Percentiles rank a stretch among this genome's conserved stretches.
phyloP scores from a whole-genome alignment of 2,888 invertebrate species.

The Melolontha melolontha region DNA sequence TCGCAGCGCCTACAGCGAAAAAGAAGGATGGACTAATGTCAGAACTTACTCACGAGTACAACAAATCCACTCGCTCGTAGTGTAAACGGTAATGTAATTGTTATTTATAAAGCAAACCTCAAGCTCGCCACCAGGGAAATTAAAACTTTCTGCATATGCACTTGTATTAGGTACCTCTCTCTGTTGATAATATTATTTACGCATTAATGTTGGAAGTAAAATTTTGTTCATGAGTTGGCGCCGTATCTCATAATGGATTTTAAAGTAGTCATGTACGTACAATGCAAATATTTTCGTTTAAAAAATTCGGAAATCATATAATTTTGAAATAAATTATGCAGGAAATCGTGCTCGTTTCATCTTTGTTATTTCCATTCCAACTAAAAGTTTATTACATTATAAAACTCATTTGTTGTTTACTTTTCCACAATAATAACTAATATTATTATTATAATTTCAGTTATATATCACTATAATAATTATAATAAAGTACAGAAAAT shows the following conservation, averaged over 20 bases:
- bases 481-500: too few species aligned
- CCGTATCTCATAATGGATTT: constrained; percentile 30
- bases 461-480: too few species aligned
- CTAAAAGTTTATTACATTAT: too few species aligned
- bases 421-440: too few species aligned
- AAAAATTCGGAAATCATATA: constrained; percentile 11
- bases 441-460: too few species aligned
- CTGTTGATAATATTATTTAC: constrained; percentile 26
- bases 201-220: constrained; percentile 25
- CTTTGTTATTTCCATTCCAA: too few species aligned
- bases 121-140: constrained; percentile 40
- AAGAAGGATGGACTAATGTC: too few species aligned
- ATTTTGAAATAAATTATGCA: constrained; percentile 14
- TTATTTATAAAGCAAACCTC: constrained; percentile 43
- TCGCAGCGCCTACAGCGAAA: too few species aligned
- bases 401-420: too few species aligned
- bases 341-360: too few species aligned
- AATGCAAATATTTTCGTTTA: not conserved
- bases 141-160: constrained; percentile 42
- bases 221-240: constrained; percentile 24
- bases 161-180: constrained; percentile 34
- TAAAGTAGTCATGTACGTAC: constrained; percentile 9
- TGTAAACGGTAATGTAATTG: constrained; percentile 41
- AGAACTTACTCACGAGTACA: not conserved
- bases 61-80: constrained; percentile 23